phyloP scores from a whole-genome alignment of 2,797 vertebrate species.

The Clamator glandarius region DNA sequence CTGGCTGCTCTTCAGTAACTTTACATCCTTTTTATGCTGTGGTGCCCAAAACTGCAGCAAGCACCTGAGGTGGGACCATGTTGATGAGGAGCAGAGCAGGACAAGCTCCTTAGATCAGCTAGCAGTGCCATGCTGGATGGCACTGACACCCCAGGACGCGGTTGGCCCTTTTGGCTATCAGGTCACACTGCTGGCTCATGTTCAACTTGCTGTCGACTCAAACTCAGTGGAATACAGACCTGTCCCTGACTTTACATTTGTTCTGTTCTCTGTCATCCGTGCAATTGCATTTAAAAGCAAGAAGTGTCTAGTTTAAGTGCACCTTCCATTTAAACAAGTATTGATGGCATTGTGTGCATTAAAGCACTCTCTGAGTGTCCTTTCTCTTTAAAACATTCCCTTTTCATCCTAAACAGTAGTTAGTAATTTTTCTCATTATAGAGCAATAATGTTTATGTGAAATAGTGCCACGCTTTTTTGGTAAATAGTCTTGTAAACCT shows the following conservation, averaged over 20 bases:
- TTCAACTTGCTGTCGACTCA: no score
- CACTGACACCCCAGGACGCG: no score
- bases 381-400: neutral
- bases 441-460: neutral
- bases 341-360: neutral
- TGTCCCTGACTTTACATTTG: neutral
- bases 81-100: no score
- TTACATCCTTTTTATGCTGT: no score
- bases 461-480: neutral
- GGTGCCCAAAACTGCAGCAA: no score
- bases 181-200: no score
- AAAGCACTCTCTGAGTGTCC: neutral
- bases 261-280: neutral
- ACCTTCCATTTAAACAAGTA: neutral
- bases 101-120: no score
- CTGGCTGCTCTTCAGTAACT: no score
- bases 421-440: constrained; percentile 40
- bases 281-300: neutral
- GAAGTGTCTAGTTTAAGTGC: neutral
- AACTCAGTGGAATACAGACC: no score
- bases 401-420: neutral
- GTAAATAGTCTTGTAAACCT: constrained; percentile 31
- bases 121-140: no score
- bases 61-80: no score
- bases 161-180: no score